Percentiles rank a stretch among this genome's conserved stretches.
phyloP scores from a whole-genome alignment of 2,113 vertebrate species.

The Pseudopodoces humilis region DNA sequence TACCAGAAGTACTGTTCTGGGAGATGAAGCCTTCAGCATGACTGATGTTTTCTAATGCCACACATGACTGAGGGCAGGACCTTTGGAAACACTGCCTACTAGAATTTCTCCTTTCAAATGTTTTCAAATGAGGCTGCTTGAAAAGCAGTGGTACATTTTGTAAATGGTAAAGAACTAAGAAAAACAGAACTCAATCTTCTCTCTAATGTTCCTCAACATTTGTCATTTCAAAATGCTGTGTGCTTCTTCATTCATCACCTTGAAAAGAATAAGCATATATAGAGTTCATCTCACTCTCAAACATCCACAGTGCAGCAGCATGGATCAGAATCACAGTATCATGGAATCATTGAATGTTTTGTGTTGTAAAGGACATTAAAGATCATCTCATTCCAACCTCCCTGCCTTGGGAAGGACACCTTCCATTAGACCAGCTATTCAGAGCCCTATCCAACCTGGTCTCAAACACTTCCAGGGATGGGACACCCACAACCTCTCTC shows the following conservation, averaged over 20 bases:
- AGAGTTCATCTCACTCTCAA: background rate
- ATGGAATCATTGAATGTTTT: background rate
- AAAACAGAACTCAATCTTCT: background rate
- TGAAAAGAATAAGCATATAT: background rate
- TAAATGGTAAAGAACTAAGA: background rate
- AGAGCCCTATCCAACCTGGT: background rate
- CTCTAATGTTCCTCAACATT: background rate
- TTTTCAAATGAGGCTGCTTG: background rate
- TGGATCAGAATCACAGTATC: background rate
- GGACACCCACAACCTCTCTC: background rate
- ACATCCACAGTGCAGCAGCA: background rate
- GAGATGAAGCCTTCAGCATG: background rate
- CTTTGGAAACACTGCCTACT: background rate
- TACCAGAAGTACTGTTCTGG: background rate
- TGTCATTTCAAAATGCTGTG: background rate
- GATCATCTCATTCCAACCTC: fast-evolving
- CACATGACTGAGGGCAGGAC: background rate
- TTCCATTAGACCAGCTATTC: background rate
- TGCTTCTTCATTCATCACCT: background rate
- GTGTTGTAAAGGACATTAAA: background rate
- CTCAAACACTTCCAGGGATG: background rate
- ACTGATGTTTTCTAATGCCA: conserved; percentile 4
- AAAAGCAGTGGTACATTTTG: background rate
- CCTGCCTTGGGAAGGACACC: background rate
- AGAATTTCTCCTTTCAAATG: background rate